phyloP scores from a whole-genome alignment of 1,140 invertebrate genomes.

The Atta cephalotes region DNA sequence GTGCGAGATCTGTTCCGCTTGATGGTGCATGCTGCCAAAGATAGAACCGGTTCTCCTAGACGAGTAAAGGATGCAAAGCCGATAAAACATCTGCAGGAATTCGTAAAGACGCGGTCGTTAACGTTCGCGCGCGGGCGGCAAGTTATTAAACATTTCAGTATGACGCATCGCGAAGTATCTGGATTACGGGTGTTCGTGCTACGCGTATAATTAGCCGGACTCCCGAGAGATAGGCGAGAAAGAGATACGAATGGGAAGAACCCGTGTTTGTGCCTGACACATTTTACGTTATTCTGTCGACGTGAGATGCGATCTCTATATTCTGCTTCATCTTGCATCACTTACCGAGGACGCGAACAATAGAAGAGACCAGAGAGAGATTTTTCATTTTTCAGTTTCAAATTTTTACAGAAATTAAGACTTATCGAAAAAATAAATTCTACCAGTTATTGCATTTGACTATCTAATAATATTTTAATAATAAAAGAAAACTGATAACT shows the following conservation, averaged over 20 bases:
- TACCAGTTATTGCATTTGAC: too few species aligned
- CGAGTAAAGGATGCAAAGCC: constrained; percentile 7
- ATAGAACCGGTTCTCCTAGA: constrained; percentile 31
- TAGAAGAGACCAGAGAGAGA: constrained; percentile 10
- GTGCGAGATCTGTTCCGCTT: neutral
- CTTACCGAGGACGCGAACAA: constrained; percentile 80
- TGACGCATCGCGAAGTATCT: constrained; percentile 46
- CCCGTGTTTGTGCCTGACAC: constrained; percentile 20
- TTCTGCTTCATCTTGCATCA: constrained; percentile 60
- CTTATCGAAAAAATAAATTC: too few species aligned
- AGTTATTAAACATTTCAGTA: constrained; percentile 46
- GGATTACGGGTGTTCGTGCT: constrained; percentile 45
- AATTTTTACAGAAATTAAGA: too few species aligned
- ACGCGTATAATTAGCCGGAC: constrained; percentile 49
- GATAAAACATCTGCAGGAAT: constrained; percentile 27
- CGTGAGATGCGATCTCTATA: constrained; percentile 31
- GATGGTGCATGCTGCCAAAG: constrained; percentile 18
- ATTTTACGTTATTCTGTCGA: constrained; percentile 47
- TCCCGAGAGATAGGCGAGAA: neutral
- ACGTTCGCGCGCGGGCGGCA: neutral
- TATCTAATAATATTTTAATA: too few species aligned
- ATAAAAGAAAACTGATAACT: too few species aligned
- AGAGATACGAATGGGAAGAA: neutral
- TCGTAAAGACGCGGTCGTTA: constrained; percentile 5
- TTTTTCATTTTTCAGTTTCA: too few species aligned